Percentiles rank a stretch among this genome's conserved stretches.
Evolutionary conservation across 1,140 invertebrate species (phyloP).

Genomic region (Polyergus mexicanus): DNA sequence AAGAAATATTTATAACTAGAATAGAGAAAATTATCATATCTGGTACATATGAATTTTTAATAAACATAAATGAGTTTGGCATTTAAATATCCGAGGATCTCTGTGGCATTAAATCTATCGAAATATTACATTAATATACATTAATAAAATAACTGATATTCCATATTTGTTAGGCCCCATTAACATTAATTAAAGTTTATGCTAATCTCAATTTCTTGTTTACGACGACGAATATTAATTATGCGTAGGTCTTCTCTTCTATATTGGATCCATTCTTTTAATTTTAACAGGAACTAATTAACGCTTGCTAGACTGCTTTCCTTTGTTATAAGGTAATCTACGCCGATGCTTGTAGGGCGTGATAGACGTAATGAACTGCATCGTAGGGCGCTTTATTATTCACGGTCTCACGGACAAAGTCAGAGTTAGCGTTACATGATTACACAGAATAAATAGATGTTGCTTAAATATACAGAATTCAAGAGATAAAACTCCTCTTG

Average conservation of each 20-base stretch:
- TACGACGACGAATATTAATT: neutral
- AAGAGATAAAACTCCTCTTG: neutral
- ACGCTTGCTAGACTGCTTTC: slow-evolving; percentile 40
- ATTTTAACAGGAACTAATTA: slow-evolving; percentile 59
- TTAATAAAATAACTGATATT: neutral
- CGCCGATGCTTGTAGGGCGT: slow-evolving; percentile 38
- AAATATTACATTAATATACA: neutral
- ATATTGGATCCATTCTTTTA: slow-evolving; percentile 43
- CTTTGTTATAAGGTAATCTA: slow-evolving; percentile 43
- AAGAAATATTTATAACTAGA: neutral
- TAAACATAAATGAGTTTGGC: neutral
- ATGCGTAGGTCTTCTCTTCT: slow-evolving; percentile 22
- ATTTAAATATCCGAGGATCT: neutral
- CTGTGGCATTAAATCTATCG: neutral
- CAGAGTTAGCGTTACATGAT: neutral
- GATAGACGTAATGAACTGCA: slow-evolving; percentile 54
- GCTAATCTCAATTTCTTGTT: slow-evolving; percentile 6
- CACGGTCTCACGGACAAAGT: slow-evolving; percentile 47
- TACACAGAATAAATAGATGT: slow-evolving; percentile 13
- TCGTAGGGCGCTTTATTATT: slow-evolving; percentile 44
- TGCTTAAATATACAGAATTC: slow-evolving; percentile 16
- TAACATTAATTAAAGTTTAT: neutral
- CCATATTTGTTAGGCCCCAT: neutral
- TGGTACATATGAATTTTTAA: neutral
- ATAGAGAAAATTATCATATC: neutral